These are phyloP conservation scores for Coilia nasus DNA, from an alignment of 2,797 vertebrate genomes.

Conservation along the genomic window DNA sequence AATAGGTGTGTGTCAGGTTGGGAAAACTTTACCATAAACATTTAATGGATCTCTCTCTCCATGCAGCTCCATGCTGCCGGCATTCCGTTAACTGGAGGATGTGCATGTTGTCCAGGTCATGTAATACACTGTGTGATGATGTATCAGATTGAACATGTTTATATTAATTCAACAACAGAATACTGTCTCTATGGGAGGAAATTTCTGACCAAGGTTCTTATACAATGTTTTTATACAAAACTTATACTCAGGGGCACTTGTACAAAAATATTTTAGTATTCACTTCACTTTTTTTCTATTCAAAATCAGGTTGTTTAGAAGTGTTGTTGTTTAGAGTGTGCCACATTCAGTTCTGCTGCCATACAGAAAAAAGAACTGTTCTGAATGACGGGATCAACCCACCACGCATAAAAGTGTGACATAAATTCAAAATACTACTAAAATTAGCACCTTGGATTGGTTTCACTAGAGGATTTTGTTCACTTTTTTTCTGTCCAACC, in stretches of 20 bases:
- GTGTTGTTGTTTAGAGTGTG: too few species aligned
- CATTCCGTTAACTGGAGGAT: not conserved
- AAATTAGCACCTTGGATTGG: not conserved
- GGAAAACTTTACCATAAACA: not conserved
- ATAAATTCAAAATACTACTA: not conserved
- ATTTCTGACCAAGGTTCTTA: not conserved
- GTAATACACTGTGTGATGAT: not conserved
- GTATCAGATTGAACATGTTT: not conserved
- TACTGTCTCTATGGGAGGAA: not conserved
- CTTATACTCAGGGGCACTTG: not conserved
- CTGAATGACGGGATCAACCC: not conserved
- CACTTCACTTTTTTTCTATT: not conserved
- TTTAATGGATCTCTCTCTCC: not conserved
- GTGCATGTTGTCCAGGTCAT: not conserved
- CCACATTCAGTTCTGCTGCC: not conserved
- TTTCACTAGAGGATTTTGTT: not conserved
- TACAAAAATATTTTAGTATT: not conserved
- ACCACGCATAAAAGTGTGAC: not conserved
- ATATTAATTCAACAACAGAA: not conserved
- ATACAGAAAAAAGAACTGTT: not conserved
- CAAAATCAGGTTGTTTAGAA: not conserved
- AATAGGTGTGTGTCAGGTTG: constrained; percentile 1
- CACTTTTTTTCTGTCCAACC: too few species aligned
- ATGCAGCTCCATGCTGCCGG: not conserved
- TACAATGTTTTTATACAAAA: not conserved